Percentiles rank a stretch among this genome's conserved stretches.
These are phyloP conservation scores for Caenorhabditis latens DNA, from an alignment of 1,140 invertebrate genomes.

Conservation along the genomic window DNA sequence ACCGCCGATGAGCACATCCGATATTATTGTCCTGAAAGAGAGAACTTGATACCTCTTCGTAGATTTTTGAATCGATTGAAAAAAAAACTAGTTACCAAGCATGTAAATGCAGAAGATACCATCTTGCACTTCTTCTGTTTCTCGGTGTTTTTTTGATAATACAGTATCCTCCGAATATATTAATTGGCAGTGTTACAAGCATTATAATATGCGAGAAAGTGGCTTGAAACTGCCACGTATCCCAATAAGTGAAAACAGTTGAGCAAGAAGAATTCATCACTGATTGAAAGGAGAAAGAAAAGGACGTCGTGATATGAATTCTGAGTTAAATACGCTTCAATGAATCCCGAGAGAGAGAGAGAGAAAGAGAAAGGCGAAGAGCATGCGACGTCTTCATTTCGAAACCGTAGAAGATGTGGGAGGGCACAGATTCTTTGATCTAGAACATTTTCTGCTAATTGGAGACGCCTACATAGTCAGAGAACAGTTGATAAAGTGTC, in stretches of 20 bases:
- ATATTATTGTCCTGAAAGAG: constrained; percentile 23
- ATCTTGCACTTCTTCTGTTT: constrained; percentile 36
- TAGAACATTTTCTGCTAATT: neutral
- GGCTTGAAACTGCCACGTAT: constrained; percentile 35
- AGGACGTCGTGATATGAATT: neutral
- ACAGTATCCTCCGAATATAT: constrained; percentile 41
- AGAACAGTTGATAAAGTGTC: neutral
- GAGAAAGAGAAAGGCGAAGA: neutral
- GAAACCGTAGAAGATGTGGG: constrained; percentile 13
- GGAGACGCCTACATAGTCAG: neutral
- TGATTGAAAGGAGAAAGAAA: neutral
- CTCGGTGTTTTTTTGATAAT: constrained; percentile 34
- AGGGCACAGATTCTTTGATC: constrained; percentile 15
- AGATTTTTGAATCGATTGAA: no score
- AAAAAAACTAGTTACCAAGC: constrained; percentile 27
- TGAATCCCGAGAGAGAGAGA: neutral
- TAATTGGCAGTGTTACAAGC: neutral
- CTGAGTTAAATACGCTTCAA: neutral
- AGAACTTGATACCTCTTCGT: neutral
- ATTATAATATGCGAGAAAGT: constrained; percentile 24
- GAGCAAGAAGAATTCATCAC: constrained; percentile 33
- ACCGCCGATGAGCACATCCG: constrained; percentile 35
- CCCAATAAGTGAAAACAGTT: constrained; percentile 43
- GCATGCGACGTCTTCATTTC: neutral
- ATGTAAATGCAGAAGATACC: constrained; percentile 42